These are phyloP conservation scores for Spondyliosoma cantharus DNA, from an alignment of 2,797 vertebrate genomes.

Conservation along the genomic window DNA sequence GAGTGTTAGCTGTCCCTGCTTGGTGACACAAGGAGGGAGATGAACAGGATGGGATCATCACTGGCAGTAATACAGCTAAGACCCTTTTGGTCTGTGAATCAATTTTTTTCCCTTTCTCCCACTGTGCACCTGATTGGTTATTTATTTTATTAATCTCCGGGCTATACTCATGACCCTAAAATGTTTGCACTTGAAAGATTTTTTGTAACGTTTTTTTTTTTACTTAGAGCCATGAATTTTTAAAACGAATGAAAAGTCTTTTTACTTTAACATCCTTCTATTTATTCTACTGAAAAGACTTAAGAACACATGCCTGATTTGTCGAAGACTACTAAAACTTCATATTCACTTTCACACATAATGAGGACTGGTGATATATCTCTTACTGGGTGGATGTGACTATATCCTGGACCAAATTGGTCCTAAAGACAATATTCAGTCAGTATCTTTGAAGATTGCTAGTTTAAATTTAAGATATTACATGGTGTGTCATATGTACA, in stretches of 20 bases:
- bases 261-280: too few relatives aligned
- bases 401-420: not conserved
- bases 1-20: conserved; percentile 19
- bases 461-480: not conserved
- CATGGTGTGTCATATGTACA: too few relatives aligned
- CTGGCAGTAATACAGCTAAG: not conserved
- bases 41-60: not conserved
- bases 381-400: not conserved
- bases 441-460: not conserved
- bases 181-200: too few relatives aligned
- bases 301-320: too few relatives aligned
- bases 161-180: too few relatives aligned
- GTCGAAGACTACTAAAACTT: too few relatives aligned
- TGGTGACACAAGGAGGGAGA: not conserved
- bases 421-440: not conserved
- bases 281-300: not conserved
- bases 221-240: too few relatives aligned
- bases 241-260: too few relatives aligned
- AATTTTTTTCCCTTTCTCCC: not conserved
- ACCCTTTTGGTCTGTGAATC: not conserved
- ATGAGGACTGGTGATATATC: not conserved
- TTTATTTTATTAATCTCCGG: too few relatives aligned
- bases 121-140: too few relatives aligned
- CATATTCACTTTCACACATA: too few relatives aligned
- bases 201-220: too few relatives aligned